These are phyloP conservation scores for Acrobasis repandana DNA, from an alignment of 2,888 invertebrate species.

Conservation along the genomic window DNA sequence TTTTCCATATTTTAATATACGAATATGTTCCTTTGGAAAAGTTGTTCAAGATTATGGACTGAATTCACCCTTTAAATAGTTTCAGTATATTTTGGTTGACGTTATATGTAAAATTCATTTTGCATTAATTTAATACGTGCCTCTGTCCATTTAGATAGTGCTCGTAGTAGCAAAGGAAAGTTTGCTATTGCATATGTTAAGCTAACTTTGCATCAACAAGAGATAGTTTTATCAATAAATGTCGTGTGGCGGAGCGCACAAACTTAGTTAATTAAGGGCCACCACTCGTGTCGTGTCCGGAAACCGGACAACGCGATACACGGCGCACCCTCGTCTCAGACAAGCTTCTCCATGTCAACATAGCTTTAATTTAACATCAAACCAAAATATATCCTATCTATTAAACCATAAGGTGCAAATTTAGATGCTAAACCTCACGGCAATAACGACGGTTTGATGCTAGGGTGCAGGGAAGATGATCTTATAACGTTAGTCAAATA, in stretches of 20 bases:
- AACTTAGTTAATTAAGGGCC: constrained; percentile 78
- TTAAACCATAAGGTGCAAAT: constrained; percentile 39
- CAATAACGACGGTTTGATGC: constrained; percentile 46
- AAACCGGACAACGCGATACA: constrained; percentile 81
- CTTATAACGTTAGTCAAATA: constrained; percentile 64
- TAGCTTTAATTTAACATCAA: constrained; percentile 34
- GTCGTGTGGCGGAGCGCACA: constrained; percentile 45
- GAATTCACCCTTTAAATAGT: no score
- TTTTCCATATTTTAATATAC: no score
- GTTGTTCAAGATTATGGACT: no score
- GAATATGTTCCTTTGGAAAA: no score
- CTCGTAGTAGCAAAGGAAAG: no score
- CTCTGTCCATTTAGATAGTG: no score
- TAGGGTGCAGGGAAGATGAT: constrained; percentile 51
- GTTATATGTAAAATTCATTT: no score
- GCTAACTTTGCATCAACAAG: constrained; percentile 27
- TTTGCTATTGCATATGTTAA: constrained; percentile 2
- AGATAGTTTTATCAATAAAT: constrained; percentile 40
- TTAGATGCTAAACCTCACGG: constrained; percentile 27
- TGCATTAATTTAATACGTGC: no score
- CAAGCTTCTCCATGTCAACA: constrained; percentile 57
- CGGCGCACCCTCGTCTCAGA: constrained; percentile 74
- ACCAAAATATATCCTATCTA: constrained; percentile 41
- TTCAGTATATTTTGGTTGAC: no score
- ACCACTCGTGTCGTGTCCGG: constrained; percentile 65